These are phyloP conservation scores for Battus philenor DNA, from an alignment of 1,140 invertebrate species.

Conservation along the genomic window DNA sequence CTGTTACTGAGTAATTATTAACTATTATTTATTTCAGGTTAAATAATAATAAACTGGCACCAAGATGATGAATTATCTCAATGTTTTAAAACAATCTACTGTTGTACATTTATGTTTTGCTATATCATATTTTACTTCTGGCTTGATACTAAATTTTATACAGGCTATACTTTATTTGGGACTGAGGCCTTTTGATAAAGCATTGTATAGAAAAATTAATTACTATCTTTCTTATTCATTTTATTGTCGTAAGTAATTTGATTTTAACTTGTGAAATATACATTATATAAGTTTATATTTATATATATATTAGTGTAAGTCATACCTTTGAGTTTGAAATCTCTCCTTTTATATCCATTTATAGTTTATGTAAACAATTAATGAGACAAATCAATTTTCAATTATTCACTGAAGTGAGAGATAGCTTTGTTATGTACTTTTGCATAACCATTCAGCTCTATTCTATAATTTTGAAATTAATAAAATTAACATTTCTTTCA, in stretches of 20 bases:
- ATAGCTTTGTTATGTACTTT: constrained; percentile 11
- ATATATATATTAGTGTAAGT: no score
- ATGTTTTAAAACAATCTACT: constrained; percentile 78
- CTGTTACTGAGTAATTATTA: no score
- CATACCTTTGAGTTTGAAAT: no score
- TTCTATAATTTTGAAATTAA: not conserved
- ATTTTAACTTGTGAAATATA: no score
- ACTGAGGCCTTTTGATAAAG: constrained; percentile 84
- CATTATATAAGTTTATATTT: no score
- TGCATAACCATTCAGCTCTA: not conserved
- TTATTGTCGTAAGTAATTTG: constrained; percentile 93
- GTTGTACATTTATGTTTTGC: constrained; percentile 88
- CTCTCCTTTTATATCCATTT: no score
- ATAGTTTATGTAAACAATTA: no score
- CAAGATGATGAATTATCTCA: constrained; percentile 82
- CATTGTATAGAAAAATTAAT: constrained; percentile 91
- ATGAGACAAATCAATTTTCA: no score
- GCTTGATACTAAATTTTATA: constrained; percentile 89
- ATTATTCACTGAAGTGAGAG: no score
- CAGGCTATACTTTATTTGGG: constrained; percentile 86
- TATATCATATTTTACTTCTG: constrained; percentile 93
- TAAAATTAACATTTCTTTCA: not conserved
- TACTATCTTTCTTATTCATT: constrained; percentile 93
- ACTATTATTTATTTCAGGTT: constrained; percentile 49
- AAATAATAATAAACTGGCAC: constrained; percentile 38